A percentile compares a stretch with the other conserved stretches of the same genome.
phyloP scores from a whole-genome alignment of 2,888 invertebrate species.

The Sicus ferrugineus region DNA sequence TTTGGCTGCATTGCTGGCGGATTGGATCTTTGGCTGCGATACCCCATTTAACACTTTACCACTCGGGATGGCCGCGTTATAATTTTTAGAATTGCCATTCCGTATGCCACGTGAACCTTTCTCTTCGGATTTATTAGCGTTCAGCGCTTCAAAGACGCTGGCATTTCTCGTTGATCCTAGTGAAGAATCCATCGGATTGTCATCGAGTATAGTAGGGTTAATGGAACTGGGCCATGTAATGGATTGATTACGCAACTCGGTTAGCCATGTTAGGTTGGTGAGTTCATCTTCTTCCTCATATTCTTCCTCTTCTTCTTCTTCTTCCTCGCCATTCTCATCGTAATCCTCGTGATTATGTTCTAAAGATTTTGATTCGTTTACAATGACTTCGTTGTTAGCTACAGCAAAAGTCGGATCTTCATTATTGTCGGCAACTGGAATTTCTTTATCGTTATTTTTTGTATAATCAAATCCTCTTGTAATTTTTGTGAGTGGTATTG shows the following conservation, averaged over 20 bases:
- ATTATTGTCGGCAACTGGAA: neutral
- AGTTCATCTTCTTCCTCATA: conserved; percentile 57
- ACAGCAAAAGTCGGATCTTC: neutral
- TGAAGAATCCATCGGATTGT: conserved; percentile 27
- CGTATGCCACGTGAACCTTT: neutral
- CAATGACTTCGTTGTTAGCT: neutral
- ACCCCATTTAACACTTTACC: neutral
- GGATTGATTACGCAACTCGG: conserved; percentile 59
- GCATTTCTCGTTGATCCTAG: neutral
- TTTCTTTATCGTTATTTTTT: neutral
- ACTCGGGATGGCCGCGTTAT: no score
- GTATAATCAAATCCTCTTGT: no score
- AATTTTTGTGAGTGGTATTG: neutral
- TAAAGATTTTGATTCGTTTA: no score
- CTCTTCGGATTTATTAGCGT: neutral
- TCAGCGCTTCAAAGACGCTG: neutral
- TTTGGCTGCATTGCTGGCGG: neutral
- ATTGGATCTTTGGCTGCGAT: no score
- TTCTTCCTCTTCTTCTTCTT: conserved; percentile 43
- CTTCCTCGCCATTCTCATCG: neutral
- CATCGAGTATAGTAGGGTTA: conserved; percentile 48
- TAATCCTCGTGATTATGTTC: neutral
- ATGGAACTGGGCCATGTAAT: conserved; percentile 55
- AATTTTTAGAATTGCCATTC: no score
- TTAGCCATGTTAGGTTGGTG: conserved; percentile 61